Conservation (phyloP, 2,888 invertebrate genomes). For the Acanthosepion pharaonis region DNA sequence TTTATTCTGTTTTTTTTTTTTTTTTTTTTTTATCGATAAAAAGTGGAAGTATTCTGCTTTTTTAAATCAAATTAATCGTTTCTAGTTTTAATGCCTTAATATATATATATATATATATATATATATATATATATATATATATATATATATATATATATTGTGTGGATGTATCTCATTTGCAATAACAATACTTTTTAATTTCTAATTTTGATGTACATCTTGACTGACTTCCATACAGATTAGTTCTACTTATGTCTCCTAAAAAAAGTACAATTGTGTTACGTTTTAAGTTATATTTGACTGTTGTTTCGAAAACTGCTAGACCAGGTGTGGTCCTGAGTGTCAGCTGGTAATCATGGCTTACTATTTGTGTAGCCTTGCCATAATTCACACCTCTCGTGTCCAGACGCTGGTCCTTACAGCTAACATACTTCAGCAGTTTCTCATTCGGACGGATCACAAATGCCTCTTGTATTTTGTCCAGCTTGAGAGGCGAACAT, state of each 20-base stretch:
- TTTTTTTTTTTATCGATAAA: too few species aligned
- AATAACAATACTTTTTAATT: conserved; percentile 74
- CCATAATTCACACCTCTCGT: conserved; percentile 52
- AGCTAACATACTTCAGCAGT: conserved; percentile 53
- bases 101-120: too few species aligned
- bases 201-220: conserved; percentile 69
- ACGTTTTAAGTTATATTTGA: conserved; percentile 75
- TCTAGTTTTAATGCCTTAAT: too few species aligned
- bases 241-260: conserved; percentile 79
- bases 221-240: conserved; percentile 74
- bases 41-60: too few species aligned
- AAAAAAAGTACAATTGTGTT: conserved; percentile 78
- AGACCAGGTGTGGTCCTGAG: conserved; percentile 81
- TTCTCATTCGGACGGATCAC: conserved; percentile 70
- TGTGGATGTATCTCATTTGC: conserved; percentile 51
- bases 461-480: conserved; percentile 81
- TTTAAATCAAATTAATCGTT: too few species aligned
- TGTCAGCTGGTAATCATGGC: conserved; percentile 78
- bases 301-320: conserved; percentile 86
- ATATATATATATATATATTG: too few species aligned
- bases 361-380: conserved; percentile 48
- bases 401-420: conserved; percentile 69
- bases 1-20: too few species aligned
- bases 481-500: conserved; percentile 77
- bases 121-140: too few species aligned